Evolutionary conservation across 2,888 invertebrate species (phyloP).

Genomic region (Diarsia brunnea): DNA sequence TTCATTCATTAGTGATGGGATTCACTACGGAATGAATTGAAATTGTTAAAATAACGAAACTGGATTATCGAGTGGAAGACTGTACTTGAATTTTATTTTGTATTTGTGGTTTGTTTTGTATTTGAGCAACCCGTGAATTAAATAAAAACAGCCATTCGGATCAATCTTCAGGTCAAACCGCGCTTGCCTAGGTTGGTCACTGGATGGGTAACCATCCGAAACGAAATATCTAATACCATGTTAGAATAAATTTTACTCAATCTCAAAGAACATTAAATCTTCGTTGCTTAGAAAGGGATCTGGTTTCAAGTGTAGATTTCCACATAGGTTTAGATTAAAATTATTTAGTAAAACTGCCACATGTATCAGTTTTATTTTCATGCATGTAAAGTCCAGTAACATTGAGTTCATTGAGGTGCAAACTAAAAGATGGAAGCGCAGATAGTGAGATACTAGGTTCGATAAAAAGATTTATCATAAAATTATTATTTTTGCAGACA

Average conservation of each 20-base stretch:
- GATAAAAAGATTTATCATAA: not conserved
- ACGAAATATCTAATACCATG: not conserved
- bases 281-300: not conserved
- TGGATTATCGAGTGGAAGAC: not conserved
- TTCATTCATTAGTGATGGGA: constrained; percentile 52
- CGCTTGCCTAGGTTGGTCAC: not conserved
- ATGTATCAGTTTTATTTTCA: not conserved
- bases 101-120: not conserved
- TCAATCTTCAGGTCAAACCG: no score
- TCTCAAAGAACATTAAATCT: constrained; percentile 27
- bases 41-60: constrained; percentile 26
- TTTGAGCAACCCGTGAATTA: not conserved
- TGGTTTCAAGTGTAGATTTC: not conserved
- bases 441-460: not conserved
- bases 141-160: no score
- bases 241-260: constrained; percentile 27
- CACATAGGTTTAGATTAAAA: not conserved
- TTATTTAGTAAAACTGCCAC: not conserved
- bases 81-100: constrained; percentile 9
- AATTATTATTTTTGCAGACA: not conserved
- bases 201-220: no score
- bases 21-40: constrained; percentile 14
- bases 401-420: not conserved
- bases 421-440: not conserved
- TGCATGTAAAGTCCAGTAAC: not conserved